Evolutionary conservation across 2,797 vertebrate genomes (phyloP).

Genomic region (Myotis planiceps): DNA sequence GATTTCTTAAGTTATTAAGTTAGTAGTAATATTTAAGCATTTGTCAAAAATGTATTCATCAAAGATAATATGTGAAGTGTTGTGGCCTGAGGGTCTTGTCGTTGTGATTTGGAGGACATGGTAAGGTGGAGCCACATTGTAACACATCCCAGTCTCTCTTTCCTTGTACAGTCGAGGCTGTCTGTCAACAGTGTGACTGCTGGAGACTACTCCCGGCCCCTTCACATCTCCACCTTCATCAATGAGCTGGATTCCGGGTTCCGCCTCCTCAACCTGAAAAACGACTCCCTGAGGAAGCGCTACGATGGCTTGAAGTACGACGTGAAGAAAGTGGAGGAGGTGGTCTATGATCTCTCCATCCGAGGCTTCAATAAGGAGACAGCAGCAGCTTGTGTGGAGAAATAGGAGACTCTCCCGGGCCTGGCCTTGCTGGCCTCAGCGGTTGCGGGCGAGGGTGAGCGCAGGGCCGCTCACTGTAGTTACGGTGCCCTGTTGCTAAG

Average conservation of each 20-base stretch:
- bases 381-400: slow-evolving; percentile 82
- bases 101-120: background rate
- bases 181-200: slow-evolving; percentile 99
- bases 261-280: slow-evolving; percentile 98
- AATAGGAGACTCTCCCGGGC: slow-evolving; percentile 67
- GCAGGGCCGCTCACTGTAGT: slow-evolving; percentile 78
- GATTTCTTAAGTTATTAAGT: background rate
- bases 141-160: background rate
- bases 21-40: background rate
- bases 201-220: slow-evolving; percentile 95
- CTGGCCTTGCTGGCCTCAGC: slow-evolving; percentile 70
- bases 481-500: slow-evolving; percentile 80
- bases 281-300: slow-evolving; percentile 97
- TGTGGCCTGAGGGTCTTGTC: background rate
- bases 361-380: slow-evolving; percentile 94
- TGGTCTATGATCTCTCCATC: slow-evolving; percentile 98
- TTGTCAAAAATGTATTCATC: background rate
- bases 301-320: slow-evolving; percentile 99
- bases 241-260: slow-evolving; percentile 98
- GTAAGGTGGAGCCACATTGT: background rate
- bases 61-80: background rate
- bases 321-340: slow-evolving; percentile 99
- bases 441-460: slow-evolving; percentile 77
- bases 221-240: slow-evolving; percentile 97
- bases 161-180: slow-evolving; percentile 90